A percentile compares a stretch with the other conserved stretches of the same genome.
phyloP scores from a whole-genome alignment of 2,113 vertebrate species.

The Eupsittula cactorum region DNA sequence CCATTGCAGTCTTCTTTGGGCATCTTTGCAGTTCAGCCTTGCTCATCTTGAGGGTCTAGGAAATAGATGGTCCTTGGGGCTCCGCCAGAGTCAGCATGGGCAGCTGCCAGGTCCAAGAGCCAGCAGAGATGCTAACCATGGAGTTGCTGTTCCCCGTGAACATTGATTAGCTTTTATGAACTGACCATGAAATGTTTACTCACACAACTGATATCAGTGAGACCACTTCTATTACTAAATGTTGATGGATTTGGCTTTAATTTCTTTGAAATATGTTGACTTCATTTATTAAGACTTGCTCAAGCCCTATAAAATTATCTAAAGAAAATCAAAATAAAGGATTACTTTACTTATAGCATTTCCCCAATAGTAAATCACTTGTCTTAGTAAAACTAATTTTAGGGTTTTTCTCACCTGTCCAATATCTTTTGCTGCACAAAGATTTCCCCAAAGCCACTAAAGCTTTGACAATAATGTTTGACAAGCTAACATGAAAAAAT shows the following conservation, averaged over 20 bases:
- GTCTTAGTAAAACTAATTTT: not conserved
- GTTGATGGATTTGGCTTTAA: not conserved
- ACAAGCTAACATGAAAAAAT: not conserved
- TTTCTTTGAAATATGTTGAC: not conserved
- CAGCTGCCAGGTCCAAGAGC: not conserved
- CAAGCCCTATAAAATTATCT: not conserved
- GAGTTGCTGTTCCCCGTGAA: not conserved
- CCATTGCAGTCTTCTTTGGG: not conserved
- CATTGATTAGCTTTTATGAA: not conserved
- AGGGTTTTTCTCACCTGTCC: not conserved
- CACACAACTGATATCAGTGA: not conserved
- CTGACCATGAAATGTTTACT: not conserved
- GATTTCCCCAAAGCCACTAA: not conserved
- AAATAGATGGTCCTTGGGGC: not conserved
- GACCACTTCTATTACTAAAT: not conserved
- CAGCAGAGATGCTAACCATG: not conserved
- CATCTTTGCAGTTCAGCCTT: not conserved
- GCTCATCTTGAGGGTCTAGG: not conserved
- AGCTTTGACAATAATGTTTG: not conserved
- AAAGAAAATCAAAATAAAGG: not conserved
- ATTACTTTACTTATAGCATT: not conserved
- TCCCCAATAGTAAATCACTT: not conserved
- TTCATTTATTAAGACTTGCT: not conserved
- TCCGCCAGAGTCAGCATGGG: not conserved
- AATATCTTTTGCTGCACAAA: not conserved